Percentiles rank a stretch among this genome's conserved stretches.
These are phyloP conservation scores for Rhagologus leucostigma DNA, from an alignment of 2,113 vertebrate species.

Conservation along the genomic window DNA sequence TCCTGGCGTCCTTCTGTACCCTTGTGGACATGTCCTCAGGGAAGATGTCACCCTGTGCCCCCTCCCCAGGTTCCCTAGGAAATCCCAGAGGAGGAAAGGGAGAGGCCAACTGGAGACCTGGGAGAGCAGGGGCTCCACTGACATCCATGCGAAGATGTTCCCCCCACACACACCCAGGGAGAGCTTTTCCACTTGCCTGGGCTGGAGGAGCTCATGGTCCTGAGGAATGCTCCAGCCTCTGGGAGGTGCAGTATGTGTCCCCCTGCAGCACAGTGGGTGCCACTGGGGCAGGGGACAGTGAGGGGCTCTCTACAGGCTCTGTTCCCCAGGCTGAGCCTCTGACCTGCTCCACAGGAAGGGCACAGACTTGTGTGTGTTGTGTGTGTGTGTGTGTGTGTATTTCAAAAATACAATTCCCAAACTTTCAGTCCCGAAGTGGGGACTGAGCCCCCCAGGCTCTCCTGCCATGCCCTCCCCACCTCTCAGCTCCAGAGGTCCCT, in stretches of 20 bases:
- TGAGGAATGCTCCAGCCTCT: neutral
- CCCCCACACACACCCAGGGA: rapidly evolving
- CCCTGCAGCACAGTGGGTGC: neutral
- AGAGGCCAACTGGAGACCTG: neutral
- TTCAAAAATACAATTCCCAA: neutral
- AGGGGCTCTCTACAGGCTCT: neutral
- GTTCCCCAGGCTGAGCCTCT: neutral
- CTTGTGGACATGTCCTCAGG: neutral
- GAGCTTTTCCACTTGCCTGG: neutral
- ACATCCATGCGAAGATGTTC: no score
- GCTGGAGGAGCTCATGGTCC: neutral
- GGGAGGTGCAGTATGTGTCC: neutral
- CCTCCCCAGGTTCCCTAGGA: neutral
- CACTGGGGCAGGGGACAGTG: neutral
- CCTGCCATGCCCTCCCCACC: neutral
- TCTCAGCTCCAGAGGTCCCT: neutral
- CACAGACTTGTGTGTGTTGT: no score
- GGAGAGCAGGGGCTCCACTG: rapidly evolving
- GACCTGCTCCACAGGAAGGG: rapidly evolving
- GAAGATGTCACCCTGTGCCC: neutral
- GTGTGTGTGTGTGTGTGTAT: neutral
- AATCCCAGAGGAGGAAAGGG: neutral
- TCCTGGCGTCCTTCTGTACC: neutral
- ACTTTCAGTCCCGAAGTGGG: neutral
- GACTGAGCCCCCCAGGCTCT: neutral